phyloP scores from a whole-genome alignment of 2,797 vertebrate species.

The Alcedo atthis region DNA sequence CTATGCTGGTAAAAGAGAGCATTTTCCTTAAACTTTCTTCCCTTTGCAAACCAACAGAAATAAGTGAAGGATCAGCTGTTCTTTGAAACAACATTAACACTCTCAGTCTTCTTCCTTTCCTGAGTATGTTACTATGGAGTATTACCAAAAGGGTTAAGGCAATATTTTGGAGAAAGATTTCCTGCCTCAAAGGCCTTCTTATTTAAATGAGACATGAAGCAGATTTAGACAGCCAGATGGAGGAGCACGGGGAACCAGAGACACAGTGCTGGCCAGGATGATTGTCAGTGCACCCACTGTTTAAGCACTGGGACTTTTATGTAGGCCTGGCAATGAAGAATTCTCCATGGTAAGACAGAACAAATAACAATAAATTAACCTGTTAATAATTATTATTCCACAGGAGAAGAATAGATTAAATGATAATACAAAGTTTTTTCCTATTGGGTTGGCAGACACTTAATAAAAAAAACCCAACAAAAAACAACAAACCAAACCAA shows the following conservation, averaged over 20 bases:
- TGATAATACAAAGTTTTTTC: neutral
- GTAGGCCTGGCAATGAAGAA: neutral
- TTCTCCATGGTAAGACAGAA: neutral
- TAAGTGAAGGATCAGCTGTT: neutral
- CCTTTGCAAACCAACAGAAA: neutral
- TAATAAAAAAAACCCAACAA: neutral
- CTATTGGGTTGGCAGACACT: neutral
- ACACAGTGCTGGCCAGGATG: neutral
- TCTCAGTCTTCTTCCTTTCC: neutral
- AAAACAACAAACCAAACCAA: too few relatives aligned
- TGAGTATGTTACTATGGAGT: neutral
- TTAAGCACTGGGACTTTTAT: neutral
- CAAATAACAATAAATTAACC: neutral
- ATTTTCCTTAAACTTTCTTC: neutral
- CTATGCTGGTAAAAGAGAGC: neutral
- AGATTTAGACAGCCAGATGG: slow-evolving; percentile 14
- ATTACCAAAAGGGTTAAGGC: neutral
- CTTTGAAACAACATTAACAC: neutral
- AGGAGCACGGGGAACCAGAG: neutral
- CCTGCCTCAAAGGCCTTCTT: neutral
- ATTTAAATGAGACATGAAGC: neutral
- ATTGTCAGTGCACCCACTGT: neutral
- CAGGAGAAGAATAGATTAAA: neutral
- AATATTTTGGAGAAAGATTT: neutral
- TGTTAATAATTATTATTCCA: neutral